Evolutionary conservation across 1,140 invertebrate genomes (phyloP), one percentile per base, ranked within the genome.

Genomic region (Palaemon carinicauda): DNA sequence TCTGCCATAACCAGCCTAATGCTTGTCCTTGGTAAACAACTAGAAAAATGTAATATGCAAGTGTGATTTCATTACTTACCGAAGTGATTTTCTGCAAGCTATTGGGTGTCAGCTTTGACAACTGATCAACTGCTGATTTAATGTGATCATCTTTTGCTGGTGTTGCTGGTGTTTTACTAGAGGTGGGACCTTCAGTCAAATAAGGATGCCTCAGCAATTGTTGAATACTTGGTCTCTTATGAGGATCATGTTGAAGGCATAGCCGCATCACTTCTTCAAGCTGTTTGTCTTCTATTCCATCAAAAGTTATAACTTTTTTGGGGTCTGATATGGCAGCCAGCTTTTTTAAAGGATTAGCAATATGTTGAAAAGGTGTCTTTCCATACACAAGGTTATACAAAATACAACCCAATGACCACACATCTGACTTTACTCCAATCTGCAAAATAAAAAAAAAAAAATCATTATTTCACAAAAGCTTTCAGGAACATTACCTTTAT

Each of bases 321-420:
- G 95, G 94, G 92, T 96, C 95, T 3, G 94, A 94, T 80, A 99
- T 98, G 10, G 96, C 96, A 79, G 93, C 93, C 21, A 98, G 93
- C 92, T 98, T 98, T 7, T 93, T 29, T 27, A 80, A 54, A 21
- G 95, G 92, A 90, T 95, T 94, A 17, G 93, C 93, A 65, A 98
- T 94, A 91, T 98, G 94, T 52, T 96, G 94, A 92, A 99, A 99
- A 4, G 98, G 98, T 0, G 97, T 97, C 79, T 93, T 93, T 3
- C 97, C 95, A 92, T 98, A 99, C 15, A 98, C 94, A 91, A 99
- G 93, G 91, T 96, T 95, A 91, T 99, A 99, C 31, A 99, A 93
- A 88, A 99, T 99, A 91, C 98, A 99, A 19, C 98, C 98, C 41
- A 99, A 92, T 0, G 97, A 98, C 98, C 98, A 99, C 19, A 99